Conservation (phyloP, 1,140 invertebrate species). For the Achatina immaculata region DNA sequence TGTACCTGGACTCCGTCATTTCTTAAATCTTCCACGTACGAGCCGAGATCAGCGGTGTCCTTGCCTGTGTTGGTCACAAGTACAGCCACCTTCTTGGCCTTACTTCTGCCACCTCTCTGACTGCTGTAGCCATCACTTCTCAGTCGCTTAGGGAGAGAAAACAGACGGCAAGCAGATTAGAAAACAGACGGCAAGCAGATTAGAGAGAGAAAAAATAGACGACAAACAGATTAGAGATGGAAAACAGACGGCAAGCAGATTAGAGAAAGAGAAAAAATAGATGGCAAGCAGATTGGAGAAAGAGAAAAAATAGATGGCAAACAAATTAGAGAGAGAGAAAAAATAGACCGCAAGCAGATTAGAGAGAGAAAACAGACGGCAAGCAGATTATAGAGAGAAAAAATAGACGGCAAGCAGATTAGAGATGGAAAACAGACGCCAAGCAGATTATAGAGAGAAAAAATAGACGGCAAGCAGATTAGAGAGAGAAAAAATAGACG, state of each 20-base stretch:
- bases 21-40: not conserved
- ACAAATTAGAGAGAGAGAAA: not conserved
- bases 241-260: not conserved
- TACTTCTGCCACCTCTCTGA: not conserved
- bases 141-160: not conserved
- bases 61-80: not conserved
- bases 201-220: not conserved
- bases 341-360: no score
- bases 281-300: not conserved
- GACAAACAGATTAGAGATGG: not conserved
- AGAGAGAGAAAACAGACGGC: not conserved
- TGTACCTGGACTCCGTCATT: not conserved
- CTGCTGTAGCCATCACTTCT: not conserved
- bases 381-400: not conserved
- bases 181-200: not conserved
- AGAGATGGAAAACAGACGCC: conserved; percentile 9
- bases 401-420: not conserved
- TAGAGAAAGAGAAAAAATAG: not conserved
- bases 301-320: not conserved
- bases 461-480: not conserved
- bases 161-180: not conserved
- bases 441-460: not conserved
- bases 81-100: not conserved
- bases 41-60: not conserved
- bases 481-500: not conserved